Percentiles rank a stretch among this genome's conserved stretches.
Evolutionary conservation across 2,797 vertebrate species (phyloP).

Genomic region (Vultur gryphus): DNA sequence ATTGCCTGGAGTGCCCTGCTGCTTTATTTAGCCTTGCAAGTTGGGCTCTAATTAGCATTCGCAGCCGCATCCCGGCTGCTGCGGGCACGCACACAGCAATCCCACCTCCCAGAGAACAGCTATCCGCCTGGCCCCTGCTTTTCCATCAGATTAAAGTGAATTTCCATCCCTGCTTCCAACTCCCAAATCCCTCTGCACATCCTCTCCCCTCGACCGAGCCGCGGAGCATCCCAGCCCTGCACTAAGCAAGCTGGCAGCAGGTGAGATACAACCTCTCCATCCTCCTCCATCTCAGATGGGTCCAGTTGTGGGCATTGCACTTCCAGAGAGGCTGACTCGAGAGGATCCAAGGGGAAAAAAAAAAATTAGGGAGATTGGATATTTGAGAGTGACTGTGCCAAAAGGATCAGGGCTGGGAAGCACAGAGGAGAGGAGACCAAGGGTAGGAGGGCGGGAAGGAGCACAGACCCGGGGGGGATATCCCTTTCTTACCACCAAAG

Average conservation of each 20-base stretch:
- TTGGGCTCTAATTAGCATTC: neutral
- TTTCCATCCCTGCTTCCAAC: neutral
- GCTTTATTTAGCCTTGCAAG: neutral
- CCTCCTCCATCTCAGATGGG: neutral
- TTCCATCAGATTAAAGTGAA: neutral
- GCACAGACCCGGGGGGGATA: fast-evolving
- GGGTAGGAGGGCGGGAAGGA: neutral
- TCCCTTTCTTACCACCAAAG: neutral
- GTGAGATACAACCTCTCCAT: neutral
- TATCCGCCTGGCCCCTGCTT: neutral
- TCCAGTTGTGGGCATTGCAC: neutral
- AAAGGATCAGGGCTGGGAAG: neutral
- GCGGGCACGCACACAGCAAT: neutral
- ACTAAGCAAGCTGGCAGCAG: neutral
- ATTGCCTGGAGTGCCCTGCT: slow-evolving; percentile 4
- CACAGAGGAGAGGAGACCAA: neutral
- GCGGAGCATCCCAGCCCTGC: neutral
- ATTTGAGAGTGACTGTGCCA: neutral
- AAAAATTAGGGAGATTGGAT: neutral
- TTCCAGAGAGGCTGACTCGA: neutral
- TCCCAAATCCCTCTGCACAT: neutral
- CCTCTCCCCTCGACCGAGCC: neutral
- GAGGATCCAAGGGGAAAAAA: neutral
- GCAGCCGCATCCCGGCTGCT: neutral
- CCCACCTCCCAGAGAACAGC: neutral